Conservation (phyloP, 2,888 invertebrate species). For the Papilio protenor region DNA sequence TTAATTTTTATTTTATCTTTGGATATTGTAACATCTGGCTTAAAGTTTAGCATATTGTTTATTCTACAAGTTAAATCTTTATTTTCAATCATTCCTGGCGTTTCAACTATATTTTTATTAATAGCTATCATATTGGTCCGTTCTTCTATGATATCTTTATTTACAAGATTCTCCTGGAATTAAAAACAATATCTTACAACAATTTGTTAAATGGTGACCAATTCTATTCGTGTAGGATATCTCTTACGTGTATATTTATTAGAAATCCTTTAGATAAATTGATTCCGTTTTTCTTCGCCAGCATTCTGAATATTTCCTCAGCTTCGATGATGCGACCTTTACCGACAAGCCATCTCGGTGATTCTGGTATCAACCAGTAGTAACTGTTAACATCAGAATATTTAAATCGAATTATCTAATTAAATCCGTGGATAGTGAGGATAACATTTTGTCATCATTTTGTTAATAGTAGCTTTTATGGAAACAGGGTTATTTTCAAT, state of each 20-base stretch:
- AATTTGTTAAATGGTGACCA: background rate
- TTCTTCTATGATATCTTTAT: conserved; percentile 62
- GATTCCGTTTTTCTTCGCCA: conserved; percentile 86
- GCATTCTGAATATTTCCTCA: conserved; percentile 85
- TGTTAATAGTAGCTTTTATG: too few relatives aligned
- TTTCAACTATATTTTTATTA: conserved; percentile 62
- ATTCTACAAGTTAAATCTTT: conserved; percentile 70
- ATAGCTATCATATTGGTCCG: conserved; percentile 62
- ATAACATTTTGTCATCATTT: conserved; percentile 45
- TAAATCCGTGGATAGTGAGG: background rate
- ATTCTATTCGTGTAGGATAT: background rate
- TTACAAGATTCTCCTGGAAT: conserved; percentile 66
- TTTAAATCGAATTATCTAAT: background rate
- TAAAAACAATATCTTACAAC: background rate
- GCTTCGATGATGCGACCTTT: conserved; percentile 87
- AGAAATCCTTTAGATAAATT: conserved; percentile 83
- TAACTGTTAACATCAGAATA: conserved; percentile 66
- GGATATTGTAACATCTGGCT: conserved; percentile 63
- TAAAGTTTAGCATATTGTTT: conserved; percentile 73
- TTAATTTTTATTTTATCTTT: conserved; percentile 55
- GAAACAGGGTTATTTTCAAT: background rate
- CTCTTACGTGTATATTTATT: conserved; percentile 84
- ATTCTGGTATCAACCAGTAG: conserved; percentile 88
- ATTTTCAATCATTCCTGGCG: conserved; percentile 52
- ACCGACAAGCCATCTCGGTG: conserved; percentile 88